Evolutionary conservation across 1,140 invertebrate species (phyloP).

Genomic region (Drosophila tani): DNA sequence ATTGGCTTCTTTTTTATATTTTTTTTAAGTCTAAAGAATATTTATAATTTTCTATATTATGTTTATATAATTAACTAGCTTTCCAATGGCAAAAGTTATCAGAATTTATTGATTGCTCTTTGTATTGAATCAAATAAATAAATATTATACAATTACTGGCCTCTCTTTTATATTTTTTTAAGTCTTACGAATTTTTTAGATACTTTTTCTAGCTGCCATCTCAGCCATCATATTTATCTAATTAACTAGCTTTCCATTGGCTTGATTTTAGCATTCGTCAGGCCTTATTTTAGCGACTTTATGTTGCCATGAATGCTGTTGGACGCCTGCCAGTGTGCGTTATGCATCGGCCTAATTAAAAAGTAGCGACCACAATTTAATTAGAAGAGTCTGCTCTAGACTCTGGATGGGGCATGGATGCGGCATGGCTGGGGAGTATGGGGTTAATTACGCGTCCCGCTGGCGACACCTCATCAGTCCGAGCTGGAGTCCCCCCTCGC

Average conservation of each 20-base stretch:
- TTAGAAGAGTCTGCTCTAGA: slow-evolving; percentile 49
- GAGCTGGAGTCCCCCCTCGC: neutral
- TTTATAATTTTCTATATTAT: neutral
- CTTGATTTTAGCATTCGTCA: slow-evolving; percentile 26
- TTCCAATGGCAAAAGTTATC: neutral
- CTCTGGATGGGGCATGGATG: slow-evolving; percentile 6
- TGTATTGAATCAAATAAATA: neutral
- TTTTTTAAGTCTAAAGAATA: neutral
- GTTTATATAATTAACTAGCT: no score
- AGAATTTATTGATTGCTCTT: neutral
- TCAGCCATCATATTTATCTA: slow-evolving; percentile 1
- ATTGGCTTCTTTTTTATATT: neutral
- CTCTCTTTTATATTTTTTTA: neutral
- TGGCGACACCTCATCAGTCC: slow-evolving; percentile 64
- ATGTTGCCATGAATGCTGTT: slow-evolving; percentile 14
- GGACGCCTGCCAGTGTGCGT: slow-evolving; percentile 45
- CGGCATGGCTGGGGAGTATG: slow-evolving; percentile 4
- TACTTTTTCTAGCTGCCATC: neutral
- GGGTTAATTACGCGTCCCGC: slow-evolving; percentile 53
- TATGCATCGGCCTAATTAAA: slow-evolving; percentile 49
- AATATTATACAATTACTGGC: neutral
- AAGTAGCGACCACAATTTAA: slow-evolving; percentile 56
- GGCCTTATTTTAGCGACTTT: slow-evolving; percentile 4
- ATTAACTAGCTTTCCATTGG: slow-evolving; percentile 7
- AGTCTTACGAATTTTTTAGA: neutral